Conservation (phyloP, 2,888 invertebrate species). For the Harpalus rubripes region DNA sequence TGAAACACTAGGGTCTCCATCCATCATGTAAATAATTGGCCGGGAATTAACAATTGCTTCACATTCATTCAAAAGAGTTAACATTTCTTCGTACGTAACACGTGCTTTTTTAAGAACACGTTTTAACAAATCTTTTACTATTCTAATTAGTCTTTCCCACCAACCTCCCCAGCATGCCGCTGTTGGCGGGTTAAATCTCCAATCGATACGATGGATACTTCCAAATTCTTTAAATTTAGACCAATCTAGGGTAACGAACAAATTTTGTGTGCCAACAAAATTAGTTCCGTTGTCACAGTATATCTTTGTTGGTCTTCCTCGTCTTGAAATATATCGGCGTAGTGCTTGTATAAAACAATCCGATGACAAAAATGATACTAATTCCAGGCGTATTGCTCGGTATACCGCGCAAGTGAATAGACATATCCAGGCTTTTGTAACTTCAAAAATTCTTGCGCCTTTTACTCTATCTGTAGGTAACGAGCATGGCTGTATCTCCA, state of each 20-base stretch:
- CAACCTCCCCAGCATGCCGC: slow-evolving; percentile 16
- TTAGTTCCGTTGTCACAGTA: slow-evolving; percentile 19
- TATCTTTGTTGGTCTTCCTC: slow-evolving; percentile 2
- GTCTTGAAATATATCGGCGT: neutral
- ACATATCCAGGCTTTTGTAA: slow-evolving; percentile 71
- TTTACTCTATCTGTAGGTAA: neutral
- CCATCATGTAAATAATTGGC: slow-evolving; percentile 47
- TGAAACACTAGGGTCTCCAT: slow-evolving; percentile 28
- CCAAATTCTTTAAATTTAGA: neutral
- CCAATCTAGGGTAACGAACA: neutral
- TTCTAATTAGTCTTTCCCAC: slow-evolving; percentile 72
- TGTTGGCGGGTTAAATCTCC: too few species aligned
- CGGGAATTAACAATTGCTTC: slow-evolving; percentile 73
- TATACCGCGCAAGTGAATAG: slow-evolving; percentile 74
- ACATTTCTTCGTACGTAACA: slow-evolving; percentile 72
- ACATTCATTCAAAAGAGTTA: slow-evolving; percentile 71
- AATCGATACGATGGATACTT: slow-evolving; percentile 4
- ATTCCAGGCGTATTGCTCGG: slow-evolving; percentile 73
- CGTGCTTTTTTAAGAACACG: slow-evolving; percentile 73
- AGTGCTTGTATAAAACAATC: slow-evolving; percentile 13
- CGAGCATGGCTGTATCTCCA: slow-evolving; percentile 2
- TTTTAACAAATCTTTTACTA: slow-evolving; percentile 73
- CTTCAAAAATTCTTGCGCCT: slow-evolving; percentile 71
- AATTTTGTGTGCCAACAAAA: too few species aligned
- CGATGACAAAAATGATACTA: slow-evolving; percentile 71